Evolutionary conservation across 2,113 vertebrate genomes (phyloP), one percentile per base, ranked within the genome.

Genomic region (Neopipo cinnamomea): DNA sequence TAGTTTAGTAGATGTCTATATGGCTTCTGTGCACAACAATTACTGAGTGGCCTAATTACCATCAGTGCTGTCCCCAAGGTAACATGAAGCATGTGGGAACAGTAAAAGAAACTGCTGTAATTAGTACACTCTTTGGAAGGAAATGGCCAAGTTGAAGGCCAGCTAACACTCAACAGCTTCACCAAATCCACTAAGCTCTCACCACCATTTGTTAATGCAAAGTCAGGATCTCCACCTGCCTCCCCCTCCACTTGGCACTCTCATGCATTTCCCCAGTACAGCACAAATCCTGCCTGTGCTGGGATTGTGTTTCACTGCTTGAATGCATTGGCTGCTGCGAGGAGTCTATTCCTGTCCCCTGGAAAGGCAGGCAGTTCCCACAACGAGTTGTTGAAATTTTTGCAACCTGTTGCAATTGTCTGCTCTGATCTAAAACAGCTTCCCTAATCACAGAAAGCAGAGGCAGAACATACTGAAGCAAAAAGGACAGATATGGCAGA

Each of bases 301-400:
- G 31, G 55, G 37, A 71, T n/a, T 76, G 39, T 4, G 33, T 35
- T 35, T 80, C 46, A 50, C 62, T 44, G 63, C 56, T 25, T 30
- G 44, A 18, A 67, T 1, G 25, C 0, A 0, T 8, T 30, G 21
- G 47, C 20, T 59, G 28, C 55, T 58, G 24, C 33, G 19, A 52
- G 37, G 18, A 61, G 41, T 27, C 50, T 35, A 4, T 8, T 65
- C 17, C 70, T 24, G 23, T 12, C 56, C 35, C 56, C 46, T 79
- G 49, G 42, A 33, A 35, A 47, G 22, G 55, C 14, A 52, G n/a
- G 63, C 58, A 61, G 33, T 14, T 85, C 35, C 28, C 30, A 35
- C 55, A 79, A 31, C 25, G 33, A 62, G 22, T 5, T 14, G 22
- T 0, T 21, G 15, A 68, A 56, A 49, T 8, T 72, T 35, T 22